Conservation (phyloP, 2,113 vertebrate species). For the Nibea albiflora region DNA sequence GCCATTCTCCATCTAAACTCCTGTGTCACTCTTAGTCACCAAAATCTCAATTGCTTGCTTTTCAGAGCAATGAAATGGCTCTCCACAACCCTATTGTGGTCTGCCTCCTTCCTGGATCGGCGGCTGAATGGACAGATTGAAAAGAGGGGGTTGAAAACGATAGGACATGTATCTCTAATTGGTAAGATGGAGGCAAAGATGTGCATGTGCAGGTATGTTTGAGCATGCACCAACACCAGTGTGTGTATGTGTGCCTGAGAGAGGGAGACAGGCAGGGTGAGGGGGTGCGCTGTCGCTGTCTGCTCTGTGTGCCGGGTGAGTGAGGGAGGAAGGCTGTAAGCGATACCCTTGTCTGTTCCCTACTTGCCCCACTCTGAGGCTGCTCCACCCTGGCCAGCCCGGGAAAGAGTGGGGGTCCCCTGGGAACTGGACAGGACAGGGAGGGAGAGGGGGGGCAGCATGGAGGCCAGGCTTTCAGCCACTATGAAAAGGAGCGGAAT, state of each 20-base stretch:
- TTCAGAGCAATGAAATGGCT: constrained; percentile 71
- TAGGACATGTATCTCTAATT: constrained; percentile 73
- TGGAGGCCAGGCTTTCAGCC: constrained; percentile 85
- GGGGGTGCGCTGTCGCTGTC: constrained; percentile 53
- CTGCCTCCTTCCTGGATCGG: constrained; percentile 57
- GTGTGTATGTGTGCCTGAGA: constrained; percentile 59
- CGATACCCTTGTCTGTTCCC: constrained; percentile 89
- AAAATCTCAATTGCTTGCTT: constrained; percentile 64
- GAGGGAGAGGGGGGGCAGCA: constrained; percentile 56
- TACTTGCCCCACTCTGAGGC: constrained; percentile 85
- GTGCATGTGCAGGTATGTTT: constrained; percentile 39
- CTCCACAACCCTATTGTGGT: constrained; percentile 76
- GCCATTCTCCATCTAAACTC: constrained; percentile 51
- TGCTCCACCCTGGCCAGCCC: constrained; percentile 86
- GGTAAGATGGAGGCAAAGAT: constrained; percentile 62
- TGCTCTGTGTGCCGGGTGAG: constrained; percentile 56
- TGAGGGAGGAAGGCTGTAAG: constrained; percentile 75
- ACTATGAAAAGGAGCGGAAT: constrained; percentile 85
- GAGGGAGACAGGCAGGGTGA: constrained; percentile 54
- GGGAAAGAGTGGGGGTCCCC: constrained; percentile 86
- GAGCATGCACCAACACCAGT: constrained; percentile 20
- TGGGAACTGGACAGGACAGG: constrained; percentile 83
- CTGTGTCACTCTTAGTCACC: constrained; percentile 59
- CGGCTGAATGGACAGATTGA: constrained; percentile 61
- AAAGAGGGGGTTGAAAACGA: constrained; percentile 69